Percentiles rank a stretch among this genome's conserved stretches.
Evolutionary conservation across 2,113 vertebrate species (phyloP).

Genomic region (Osmerus mordax): DNA sequence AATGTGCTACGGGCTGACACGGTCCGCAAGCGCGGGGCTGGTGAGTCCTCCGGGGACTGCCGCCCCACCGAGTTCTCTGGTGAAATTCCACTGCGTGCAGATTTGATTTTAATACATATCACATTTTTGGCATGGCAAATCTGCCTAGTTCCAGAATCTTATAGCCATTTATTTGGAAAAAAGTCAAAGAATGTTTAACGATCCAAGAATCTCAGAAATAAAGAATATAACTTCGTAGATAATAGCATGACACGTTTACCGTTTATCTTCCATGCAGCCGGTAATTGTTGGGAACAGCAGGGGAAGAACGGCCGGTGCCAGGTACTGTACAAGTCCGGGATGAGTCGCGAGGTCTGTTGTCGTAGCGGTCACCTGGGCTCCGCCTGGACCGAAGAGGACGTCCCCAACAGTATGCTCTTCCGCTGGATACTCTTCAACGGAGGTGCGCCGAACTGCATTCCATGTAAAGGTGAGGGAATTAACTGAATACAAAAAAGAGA

Average conservation of each 20-base stretch:
- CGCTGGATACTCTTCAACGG: conserved; percentile 89
- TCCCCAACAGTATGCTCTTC: conserved; percentile 83
- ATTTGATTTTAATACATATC: neutral
- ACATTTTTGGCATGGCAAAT: neutral
- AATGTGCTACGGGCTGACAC: conserved; percentile 66
- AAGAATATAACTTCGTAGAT: no score
- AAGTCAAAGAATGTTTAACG: no score
- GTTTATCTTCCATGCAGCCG: conserved; percentile 70
- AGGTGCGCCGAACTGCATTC: conserved; percentile 85
- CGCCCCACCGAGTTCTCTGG: neutral
- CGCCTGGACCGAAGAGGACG: conserved; percentile 86
- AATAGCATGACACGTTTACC: neutral
- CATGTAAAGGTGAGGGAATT: conserved; percentile 79
- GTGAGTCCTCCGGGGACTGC: neutral
- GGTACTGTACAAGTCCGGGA: conserved; percentile 82
- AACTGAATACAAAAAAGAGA: neutral
- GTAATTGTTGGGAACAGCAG: conserved; percentile 90
- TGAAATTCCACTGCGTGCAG: neutral
- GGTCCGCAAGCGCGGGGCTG: neutral
- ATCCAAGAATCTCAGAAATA: neutral
- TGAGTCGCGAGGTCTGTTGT: conserved; percentile 86
- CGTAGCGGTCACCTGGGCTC: conserved; percentile 79
- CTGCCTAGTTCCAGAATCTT: neutral
- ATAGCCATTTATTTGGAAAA: neutral
- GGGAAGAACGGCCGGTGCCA: conserved; percentile 86